Percentiles rank a stretch among this genome's conserved stretches.
Conservation (phyloP, 1,140 invertebrate genomes). For the Ceratina australensis region DNA sequence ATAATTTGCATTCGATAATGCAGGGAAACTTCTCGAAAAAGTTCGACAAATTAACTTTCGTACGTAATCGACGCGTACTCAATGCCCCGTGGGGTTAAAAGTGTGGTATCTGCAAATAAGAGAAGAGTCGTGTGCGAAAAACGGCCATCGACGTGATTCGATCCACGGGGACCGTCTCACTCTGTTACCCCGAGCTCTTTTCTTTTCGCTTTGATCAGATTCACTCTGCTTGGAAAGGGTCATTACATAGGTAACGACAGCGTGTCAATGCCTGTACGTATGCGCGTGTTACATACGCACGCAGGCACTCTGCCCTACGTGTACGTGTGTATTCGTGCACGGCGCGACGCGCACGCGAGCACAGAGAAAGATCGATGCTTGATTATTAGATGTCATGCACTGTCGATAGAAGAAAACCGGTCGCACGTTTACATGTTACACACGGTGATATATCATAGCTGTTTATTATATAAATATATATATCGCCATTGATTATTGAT, state of each 20-base stretch:
- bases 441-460: conserved; percentile 6
- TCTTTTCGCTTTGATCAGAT: conserved; percentile 14
- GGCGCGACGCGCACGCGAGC: background rate
- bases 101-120: conserved; percentile 74
- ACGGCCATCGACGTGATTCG: conserved; percentile 25
- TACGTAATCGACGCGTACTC: conserved; percentile 69
- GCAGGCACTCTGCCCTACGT: background rate
- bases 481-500: conserved; percentile 37
- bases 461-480: conserved; percentile 37
- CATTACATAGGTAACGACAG: background rate
- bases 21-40: conserved; percentile 71
- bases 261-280: background rate
- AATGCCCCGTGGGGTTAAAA: conserved; percentile 71
- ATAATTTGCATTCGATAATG: conserved; percentile 81
- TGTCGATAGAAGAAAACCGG: conserved; percentile 33
- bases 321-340: background rate
- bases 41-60: conserved; percentile 68
- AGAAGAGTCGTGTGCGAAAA: conserved; percentile 57
- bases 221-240: conserved; percentile 12
- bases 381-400: conserved; percentile 36
- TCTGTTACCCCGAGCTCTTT: background rate
- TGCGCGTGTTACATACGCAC: background rate
- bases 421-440: conserved; percentile 30
- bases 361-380: conserved; percentile 25
- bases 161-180: background rate